Base-by-base conservation (phyloP, 1,140 invertebrate genomes). In the Drosophila aff. region DNA sequence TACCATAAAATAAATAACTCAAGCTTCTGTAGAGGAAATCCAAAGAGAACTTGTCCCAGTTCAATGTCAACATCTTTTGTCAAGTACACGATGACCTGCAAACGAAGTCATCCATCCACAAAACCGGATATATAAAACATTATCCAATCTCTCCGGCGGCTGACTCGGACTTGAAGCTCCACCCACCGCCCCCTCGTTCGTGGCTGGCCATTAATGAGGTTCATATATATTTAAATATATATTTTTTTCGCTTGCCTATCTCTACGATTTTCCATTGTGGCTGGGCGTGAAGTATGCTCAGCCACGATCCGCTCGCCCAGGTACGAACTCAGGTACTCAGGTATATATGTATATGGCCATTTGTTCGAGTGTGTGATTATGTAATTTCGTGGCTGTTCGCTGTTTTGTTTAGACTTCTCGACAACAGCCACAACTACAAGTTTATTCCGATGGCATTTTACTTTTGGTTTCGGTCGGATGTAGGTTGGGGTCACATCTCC, bases 401-500 rank as follows among this genome's bases (percentile, higher is more conserved):
- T 73, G 57, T 80, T 76, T 83, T 76, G 64, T 65, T 77, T 59
- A 44, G 71, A 74, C 71, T 79, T 79, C 60, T 77, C 69, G 67
- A 28, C 58, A 18, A 50, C 68, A 52, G 47, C 49, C 46, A 49
- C 52, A 78, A 78, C 33, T 55, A 55, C 53, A 78, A 59, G 61
- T 64, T 71, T 68, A 65, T 78, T 89, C 87, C 86, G 65, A 78
- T 89, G 85, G 71, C 84, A 89, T 84, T 87, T 89, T 90, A 89
- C 84, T 89, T 84, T 89, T 84, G 53, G 85, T 90, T 90, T 90
- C 81, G 74, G 71, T 69, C 71, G 57, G 75, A 89, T 89, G 78
- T 89, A 85, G 84, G 84, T 89, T 89, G 84, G 84, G 84, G 84
- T 89, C 84, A 90, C 78, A 89, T 84, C 77, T 84, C 82, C 85